These are phyloP conservation scores for Takifugu flavidus DNA, from an alignment of 2,113 vertebrate genomes.

Conservation along the genomic window DNA sequence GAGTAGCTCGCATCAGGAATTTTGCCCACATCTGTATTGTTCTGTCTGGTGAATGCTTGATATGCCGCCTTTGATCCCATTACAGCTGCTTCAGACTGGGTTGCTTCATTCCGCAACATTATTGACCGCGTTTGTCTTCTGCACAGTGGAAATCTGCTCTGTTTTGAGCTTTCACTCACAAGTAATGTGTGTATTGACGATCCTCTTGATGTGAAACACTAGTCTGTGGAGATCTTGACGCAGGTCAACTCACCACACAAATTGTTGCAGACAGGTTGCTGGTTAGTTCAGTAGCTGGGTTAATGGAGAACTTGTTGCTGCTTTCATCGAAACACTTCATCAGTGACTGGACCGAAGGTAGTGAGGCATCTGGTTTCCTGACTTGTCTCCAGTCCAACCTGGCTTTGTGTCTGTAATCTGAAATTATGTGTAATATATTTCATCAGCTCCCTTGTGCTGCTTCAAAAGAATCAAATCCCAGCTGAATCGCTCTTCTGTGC, in stretches of 20 bases:
- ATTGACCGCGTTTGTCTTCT: conserved; percentile 33
- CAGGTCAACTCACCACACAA: conserved; percentile 15
- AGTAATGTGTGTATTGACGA: conserved; percentile 29
- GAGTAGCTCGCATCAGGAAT: too few species aligned
- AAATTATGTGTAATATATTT: conserved; percentile 43
- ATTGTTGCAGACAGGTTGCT: conserved; percentile 27
- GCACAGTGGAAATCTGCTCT: conserved; percentile 9
- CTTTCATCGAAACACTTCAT: conserved; percentile 42
- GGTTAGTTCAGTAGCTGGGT: conserved; percentile 20
- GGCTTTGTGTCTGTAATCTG: conserved; percentile 37
- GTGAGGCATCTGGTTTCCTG: conserved; percentile 63
- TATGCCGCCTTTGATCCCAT: conserved; percentile 7
- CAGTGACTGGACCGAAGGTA: conserved; percentile 23
- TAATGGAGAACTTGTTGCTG: conserved; percentile 52
- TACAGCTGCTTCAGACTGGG: conserved; percentile 20
- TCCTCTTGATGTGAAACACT: conserved; percentile 39
- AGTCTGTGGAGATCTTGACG: conserved; percentile 5
- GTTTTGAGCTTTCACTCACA: conserved; percentile 17
- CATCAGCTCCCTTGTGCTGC: conserved; percentile 28
- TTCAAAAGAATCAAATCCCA: conserved; percentile 34
- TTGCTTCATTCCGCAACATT: conserved; percentile 28
- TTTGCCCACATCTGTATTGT: not conserved
- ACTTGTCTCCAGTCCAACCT: conserved; percentile 29
- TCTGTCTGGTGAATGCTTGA: conserved; percentile 18
- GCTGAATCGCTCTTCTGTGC: conserved; percentile 31